Evolutionary conservation across 2,797 vertebrate genomes (phyloP).

Genomic region (Hozukius guyotensis): DNA sequence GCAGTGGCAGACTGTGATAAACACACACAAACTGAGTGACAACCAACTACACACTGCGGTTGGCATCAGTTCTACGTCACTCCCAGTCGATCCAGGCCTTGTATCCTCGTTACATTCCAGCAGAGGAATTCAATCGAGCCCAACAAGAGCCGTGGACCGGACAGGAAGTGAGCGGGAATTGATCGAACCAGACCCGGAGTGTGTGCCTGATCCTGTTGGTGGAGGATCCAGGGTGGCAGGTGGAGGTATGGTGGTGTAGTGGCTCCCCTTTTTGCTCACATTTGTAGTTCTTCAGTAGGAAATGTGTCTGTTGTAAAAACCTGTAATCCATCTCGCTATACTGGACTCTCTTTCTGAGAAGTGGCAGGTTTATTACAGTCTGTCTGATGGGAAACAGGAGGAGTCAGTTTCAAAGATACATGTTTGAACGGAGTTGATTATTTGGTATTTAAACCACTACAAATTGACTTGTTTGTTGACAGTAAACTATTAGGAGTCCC

Average conservation of each 20-base stretch:
- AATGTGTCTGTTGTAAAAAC: neutral
- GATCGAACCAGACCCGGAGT: slow-evolving; percentile 44
- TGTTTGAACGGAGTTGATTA: neutral
- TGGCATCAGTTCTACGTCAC: slow-evolving; percentile 59
- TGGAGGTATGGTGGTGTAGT: slow-evolving; percentile 36
- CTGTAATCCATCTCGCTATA: neutral
- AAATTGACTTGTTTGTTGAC: neutral
- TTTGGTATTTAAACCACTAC: neutral
- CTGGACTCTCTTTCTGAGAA: slow-evolving; percentile 10
- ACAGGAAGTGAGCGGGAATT: slow-evolving; percentile 45
- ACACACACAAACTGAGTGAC: slow-evolving; percentile 53
- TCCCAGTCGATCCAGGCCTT: slow-evolving; percentile 34
- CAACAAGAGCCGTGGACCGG: slow-evolving; percentile 15
- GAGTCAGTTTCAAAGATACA: slow-evolving; percentile 23
- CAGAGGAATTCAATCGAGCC: slow-evolving; percentile 37
- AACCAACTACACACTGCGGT: slow-evolving; percentile 38
- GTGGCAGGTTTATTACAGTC: neutral
- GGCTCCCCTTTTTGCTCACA: slow-evolving; percentile 54
- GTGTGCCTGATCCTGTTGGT: slow-evolving; percentile 42
- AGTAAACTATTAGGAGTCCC: neutral
- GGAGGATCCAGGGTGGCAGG: slow-evolving; percentile 45
- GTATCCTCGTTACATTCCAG: slow-evolving; percentile 12
- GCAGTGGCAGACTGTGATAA: slow-evolving; percentile 55
- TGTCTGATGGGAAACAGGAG: slow-evolving; percentile 17
- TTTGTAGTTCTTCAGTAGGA: neutral